These are phyloP conservation scores for Spea bombifrons DNA, from an alignment of 2,113 vertebrate species.

Conservation along the genomic window DNA sequence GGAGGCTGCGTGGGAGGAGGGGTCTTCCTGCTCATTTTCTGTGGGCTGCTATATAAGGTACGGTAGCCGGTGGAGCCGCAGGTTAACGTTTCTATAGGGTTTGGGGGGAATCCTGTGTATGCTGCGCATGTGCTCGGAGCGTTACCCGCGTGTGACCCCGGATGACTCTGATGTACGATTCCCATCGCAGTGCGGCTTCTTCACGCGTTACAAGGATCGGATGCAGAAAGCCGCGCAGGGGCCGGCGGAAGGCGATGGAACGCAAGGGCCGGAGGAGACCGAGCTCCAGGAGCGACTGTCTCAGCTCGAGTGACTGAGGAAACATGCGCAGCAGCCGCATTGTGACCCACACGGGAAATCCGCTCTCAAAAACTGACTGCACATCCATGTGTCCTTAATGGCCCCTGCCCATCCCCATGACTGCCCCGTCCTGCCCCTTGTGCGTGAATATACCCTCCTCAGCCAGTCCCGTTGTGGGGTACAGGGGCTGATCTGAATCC, in stretches of 20 bases:
- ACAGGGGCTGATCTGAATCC: too few species aligned
- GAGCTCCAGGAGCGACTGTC: background rate
- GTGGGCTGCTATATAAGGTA: slow-evolving; percentile 24
- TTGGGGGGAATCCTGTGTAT: background rate
- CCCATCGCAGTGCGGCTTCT: slow-evolving; percentile 9
- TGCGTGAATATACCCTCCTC: too few species aligned
- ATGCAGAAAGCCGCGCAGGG: background rate
- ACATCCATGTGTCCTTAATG: too few species aligned
- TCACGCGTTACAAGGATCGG: slow-evolving; percentile 32
- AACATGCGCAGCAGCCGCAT: too few species aligned
- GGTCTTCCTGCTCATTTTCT: background rate
- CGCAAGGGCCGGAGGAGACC: background rate
- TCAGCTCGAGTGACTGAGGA: background rate
- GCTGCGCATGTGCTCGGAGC: background rate
- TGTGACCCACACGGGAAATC: too few species aligned
- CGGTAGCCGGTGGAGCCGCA: background rate
- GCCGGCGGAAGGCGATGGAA: background rate
- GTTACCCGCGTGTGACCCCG: too few species aligned
- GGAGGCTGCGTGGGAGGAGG: background rate
- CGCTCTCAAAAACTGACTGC: too few species aligned
- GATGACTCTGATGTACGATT: background rate
- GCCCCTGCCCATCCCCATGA: too few species aligned
- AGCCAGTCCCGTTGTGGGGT: too few species aligned
- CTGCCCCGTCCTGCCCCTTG: too few species aligned
- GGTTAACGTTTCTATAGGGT: background rate